Evolutionary conservation across 2,888 invertebrate genomes (phyloP).

Genomic region (Polyploca ridens): DNA sequence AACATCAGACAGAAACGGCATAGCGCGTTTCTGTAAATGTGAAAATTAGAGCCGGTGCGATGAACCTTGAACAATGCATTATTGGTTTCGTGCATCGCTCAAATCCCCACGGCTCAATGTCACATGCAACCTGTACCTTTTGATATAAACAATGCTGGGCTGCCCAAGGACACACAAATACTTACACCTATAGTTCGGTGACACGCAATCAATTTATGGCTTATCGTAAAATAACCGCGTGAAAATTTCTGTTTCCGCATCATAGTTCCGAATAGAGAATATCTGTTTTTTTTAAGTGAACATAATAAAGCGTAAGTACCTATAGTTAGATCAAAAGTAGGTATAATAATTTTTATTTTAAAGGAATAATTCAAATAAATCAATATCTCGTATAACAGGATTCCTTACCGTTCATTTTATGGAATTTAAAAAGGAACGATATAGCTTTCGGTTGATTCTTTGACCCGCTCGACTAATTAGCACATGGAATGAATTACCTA

Average conservation of each 20-base stretch:
- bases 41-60: conserved; percentile 23
- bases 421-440: too few species aligned
- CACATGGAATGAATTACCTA: too few species aligned
- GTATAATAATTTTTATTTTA: too few species aligned
- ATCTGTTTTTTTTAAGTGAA: too few species aligned
- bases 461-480: too few species aligned
- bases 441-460: too few species aligned
- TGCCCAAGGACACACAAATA: conserved; percentile 21
- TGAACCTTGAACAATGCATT: conserved; percentile 55
- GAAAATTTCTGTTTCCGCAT: neutral
- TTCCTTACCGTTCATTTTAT: neutral
- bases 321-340: too few species aligned
- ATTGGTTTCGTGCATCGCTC: conserved; percentile 51
- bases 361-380: neutral
- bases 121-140: conserved; percentile 26
- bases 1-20: neutral
- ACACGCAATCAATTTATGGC: conserved; percentile 57
- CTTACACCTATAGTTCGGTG: conserved; percentile 11
- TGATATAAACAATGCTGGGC: neutral
- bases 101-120: conserved; percentile 34
- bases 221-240: conserved; percentile 26
- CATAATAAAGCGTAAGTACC: too few species aligned
- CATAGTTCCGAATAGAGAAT: neutral
- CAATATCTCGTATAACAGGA: neutral
- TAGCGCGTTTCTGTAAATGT: neutral